phyloP scores from a whole-genome alignment of 2,113 vertebrate species.

The Rhinoptilus africanus region DNA sequence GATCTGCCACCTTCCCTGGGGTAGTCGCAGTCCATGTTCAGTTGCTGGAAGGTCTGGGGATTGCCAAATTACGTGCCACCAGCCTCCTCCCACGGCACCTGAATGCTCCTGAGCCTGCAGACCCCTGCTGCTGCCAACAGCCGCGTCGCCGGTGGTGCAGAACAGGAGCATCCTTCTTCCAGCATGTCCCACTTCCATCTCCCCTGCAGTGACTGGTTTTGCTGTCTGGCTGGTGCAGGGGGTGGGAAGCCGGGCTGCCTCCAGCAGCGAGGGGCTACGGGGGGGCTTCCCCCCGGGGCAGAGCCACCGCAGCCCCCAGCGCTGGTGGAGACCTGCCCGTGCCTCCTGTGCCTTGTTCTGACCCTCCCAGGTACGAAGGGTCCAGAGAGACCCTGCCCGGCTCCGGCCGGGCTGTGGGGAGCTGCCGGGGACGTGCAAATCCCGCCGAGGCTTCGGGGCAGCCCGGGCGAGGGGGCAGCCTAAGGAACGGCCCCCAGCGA shows the following conservation, averaged over 20 bases:
- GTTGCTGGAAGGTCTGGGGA: not conserved
- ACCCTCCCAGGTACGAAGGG: rapidly evolving
- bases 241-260: not conserved
- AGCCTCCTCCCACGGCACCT: not conserved
- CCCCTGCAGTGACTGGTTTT: not conserved
- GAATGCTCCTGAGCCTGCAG: not conserved
- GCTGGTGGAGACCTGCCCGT: not conserved
- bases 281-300: not conserved
- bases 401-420: rapidly evolving
- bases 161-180: not conserved
- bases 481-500: conserved; percentile 35
- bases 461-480: not conserved
- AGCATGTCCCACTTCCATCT: not conserved
- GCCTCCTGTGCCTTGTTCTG: not conserved
- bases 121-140: not conserved
- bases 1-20: not conserved
- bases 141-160: rapidly evolving
- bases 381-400: not conserved
- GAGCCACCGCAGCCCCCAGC: not conserved
- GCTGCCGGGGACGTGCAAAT: not conserved
- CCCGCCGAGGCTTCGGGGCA: rapidly evolving
- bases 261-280: not conserved
- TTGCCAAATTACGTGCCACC: not conserved
- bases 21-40: rapidly evolving
- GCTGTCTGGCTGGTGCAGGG: not conserved